phyloP scores from a whole-genome alignment of 2,888 invertebrate genomes.

The Stegophylla sp. region DNA sequence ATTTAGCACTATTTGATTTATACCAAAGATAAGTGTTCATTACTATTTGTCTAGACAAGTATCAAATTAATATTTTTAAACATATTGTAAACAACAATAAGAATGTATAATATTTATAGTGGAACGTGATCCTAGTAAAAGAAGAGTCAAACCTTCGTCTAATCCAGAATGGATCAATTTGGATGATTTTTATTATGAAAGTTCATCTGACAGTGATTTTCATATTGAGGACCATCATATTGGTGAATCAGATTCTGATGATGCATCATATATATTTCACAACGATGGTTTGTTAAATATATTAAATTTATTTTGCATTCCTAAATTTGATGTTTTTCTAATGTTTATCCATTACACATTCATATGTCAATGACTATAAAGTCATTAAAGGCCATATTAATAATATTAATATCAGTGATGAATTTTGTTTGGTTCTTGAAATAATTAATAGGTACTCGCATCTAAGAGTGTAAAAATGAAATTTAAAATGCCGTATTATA shows the following conservation, averaged over 20 bases:
- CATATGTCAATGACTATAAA: neutral
- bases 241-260: slow-evolving; percentile 60
- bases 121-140: slow-evolving; percentile 79
- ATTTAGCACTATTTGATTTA: too few relatives aligned
- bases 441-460: too few relatives aligned
- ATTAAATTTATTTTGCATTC: neutral
- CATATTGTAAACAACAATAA: neutral
- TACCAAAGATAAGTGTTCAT: too few relatives aligned
- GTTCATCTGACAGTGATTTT: slow-evolving; percentile 94
- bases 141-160: slow-evolving; percentile 80
- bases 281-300: slow-evolving; percentile 42
- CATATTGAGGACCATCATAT: slow-evolving; percentile 79
- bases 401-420: too few relatives aligned
- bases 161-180: slow-evolving; percentile 72
- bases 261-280: slow-evolving; percentile 54
- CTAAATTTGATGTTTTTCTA: neutral
- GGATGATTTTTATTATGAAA: slow-evolving; percentile 82
- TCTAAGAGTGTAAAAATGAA: too few relatives aligned
- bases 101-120: slow-evolving; percentile 60
- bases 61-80: too few relatives aligned
- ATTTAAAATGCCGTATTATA: too few relatives aligned
- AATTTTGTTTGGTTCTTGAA: too few relatives aligned
- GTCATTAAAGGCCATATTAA: too few relatives aligned
- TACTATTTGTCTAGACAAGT: too few relatives aligned
- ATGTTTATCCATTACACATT: neutral